phyloP scores from a whole-genome alignment of 2,113 vertebrate species.

The Tangachromis dhanisi region DNA sequence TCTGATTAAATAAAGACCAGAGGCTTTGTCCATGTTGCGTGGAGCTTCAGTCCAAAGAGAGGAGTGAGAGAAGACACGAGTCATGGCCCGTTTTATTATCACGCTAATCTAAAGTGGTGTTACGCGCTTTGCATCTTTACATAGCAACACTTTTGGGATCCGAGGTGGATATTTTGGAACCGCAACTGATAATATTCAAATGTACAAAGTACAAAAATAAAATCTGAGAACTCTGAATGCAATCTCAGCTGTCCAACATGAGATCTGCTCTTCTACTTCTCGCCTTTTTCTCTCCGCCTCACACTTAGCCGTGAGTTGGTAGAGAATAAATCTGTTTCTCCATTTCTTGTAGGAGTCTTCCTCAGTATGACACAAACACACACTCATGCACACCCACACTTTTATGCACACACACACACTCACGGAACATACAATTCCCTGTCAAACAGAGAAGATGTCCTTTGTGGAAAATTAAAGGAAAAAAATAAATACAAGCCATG shows the following conservation, averaged over 20 bases:
- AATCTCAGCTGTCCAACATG: constrained; percentile 22
- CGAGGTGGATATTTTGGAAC: constrained; percentile 11
- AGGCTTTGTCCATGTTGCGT: neutral
- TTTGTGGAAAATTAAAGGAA: constrained; percentile 4
- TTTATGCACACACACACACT: neutral
- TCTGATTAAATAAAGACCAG: constrained; percentile 18
- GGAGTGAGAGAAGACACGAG: constrained; percentile 15
- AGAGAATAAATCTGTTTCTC: constrained; percentile 37
- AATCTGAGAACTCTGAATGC: constrained; percentile 46
- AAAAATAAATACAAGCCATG: constrained; percentile 32
- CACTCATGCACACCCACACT: neutral
- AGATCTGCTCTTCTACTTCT: constrained; percentile 2
- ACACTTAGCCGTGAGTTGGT: neutral
- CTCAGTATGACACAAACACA: constrained; percentile 5
- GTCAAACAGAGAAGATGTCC: constrained; percentile 28
- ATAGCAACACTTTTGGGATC: constrained; percentile 13
- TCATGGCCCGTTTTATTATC: neutral
- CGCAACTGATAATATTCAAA: constrained; percentile 53
- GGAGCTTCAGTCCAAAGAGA: constrained; percentile 11
- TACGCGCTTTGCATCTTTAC: constrained; percentile 1
- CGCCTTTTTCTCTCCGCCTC: neutral
- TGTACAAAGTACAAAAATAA: constrained; percentile 72
- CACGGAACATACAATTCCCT: constrained; percentile 9
- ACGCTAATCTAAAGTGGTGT: neutral
- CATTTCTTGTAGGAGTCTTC: constrained; percentile 30